Conservation (phyloP, 2,113 vertebrate genomes). For the Scortum barcoo region DNA sequence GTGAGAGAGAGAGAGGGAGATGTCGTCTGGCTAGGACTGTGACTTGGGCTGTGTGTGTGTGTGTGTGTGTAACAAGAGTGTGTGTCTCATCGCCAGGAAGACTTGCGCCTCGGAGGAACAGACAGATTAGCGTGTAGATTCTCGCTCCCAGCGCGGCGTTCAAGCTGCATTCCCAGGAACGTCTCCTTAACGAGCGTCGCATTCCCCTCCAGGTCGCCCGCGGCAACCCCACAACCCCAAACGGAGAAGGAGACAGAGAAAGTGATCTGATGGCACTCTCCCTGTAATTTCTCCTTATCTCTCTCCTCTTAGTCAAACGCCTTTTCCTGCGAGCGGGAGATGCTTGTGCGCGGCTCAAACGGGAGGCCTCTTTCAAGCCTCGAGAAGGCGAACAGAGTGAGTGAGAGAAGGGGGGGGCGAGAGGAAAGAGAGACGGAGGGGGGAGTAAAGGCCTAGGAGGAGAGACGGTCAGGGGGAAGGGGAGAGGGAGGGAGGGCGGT, state of each 20-base stretch:
- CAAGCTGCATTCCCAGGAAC: slow-evolving; percentile 71
- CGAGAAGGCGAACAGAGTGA: slow-evolving; percentile 28
- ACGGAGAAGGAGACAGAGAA: slow-evolving; percentile 50
- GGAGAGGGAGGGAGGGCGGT: slow-evolving; percentile 29
- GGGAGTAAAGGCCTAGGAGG: slow-evolving; percentile 49
- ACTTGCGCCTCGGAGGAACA: slow-evolving; percentile 76
- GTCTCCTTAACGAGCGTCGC: slow-evolving; percentile 76
- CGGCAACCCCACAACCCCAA: slow-evolving; percentile 49
- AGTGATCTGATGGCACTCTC: slow-evolving; percentile 70
- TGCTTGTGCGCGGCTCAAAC: slow-evolving; percentile 27
- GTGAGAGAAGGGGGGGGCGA: slow-evolving; percentile 10
- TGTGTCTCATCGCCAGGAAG: slow-evolving; percentile 66
- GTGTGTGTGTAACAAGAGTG: slow-evolving; percentile 53
- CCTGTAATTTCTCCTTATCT: slow-evolving; percentile 27
- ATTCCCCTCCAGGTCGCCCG: slow-evolving; percentile 68
- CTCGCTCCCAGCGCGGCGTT: slow-evolving; percentile 68
- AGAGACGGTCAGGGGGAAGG: slow-evolving; percentile 37
- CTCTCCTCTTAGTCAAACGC: slow-evolving; percentile 19
- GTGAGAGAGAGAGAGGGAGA: slow-evolving; percentile 59
- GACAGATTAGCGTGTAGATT: slow-evolving; percentile 77
- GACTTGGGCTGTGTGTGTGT: slow-evolving; percentile 33
- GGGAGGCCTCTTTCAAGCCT: slow-evolving; percentile 41
- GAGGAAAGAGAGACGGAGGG: background rate
- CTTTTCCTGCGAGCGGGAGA: background rate
- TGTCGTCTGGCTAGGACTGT: slow-evolving; percentile 73